phyloP scores from a whole-genome alignment of 1,140 invertebrate species.

The Bombus huntii region DNA sequence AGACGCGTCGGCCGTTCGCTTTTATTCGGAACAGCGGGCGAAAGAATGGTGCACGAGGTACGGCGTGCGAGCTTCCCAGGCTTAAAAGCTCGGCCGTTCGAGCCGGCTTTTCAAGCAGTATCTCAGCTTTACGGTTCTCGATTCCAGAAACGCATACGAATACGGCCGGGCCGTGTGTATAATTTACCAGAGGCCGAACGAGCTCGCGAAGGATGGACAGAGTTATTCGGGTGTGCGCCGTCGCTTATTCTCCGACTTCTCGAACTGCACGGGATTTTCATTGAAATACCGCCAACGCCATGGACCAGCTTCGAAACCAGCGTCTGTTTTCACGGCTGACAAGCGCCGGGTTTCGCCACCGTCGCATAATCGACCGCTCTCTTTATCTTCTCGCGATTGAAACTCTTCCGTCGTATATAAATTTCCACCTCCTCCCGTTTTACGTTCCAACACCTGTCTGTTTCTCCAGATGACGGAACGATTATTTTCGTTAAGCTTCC shows the following conservation, averaged over 20 bases:
- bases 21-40: neutral
- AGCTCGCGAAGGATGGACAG: conserved; percentile 18
- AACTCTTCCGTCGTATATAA: too few relatives aligned
- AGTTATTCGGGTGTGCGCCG: conserved; percentile 22
- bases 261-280: conserved; percentile 3
- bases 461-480: too few relatives aligned
- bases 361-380: neutral
- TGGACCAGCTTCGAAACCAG: neutral
- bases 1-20: neutral
- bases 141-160: conserved; percentile 21
- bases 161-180: neutral
- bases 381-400: too few relatives aligned
- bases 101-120: conserved; percentile 10
- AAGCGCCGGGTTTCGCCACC: neutral
- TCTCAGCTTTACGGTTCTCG: conserved; percentile 21
- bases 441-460: too few relatives aligned
- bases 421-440: too few relatives aligned
- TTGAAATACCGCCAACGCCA: conserved; percentile 21
- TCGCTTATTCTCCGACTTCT: conserved; percentile 17
- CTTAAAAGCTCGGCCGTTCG: conserved; percentile 21
- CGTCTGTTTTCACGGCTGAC: conserved; percentile 9
- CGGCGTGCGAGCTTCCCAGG: neutral
- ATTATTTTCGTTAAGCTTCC: neutral
- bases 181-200: conserved; percentile 23
- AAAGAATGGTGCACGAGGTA: neutral